Evolutionary conservation across 2,888 invertebrate genomes (phyloP).

Genomic region (Nemotelus pantherinus): DNA sequence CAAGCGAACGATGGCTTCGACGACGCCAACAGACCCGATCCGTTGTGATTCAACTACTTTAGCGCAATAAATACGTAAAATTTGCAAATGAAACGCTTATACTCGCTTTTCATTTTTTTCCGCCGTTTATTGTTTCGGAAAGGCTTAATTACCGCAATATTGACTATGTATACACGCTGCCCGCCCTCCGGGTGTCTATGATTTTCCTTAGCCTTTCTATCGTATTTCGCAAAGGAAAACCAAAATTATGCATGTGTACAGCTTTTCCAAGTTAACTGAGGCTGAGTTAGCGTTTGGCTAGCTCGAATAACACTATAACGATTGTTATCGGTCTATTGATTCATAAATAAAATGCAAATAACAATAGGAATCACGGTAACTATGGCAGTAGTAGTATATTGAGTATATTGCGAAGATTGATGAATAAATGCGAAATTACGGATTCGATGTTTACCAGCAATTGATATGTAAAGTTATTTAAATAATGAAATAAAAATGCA

Average conservation of each 20-base stretch:
- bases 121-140: conserved; percentile 32
- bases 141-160: conserved; percentile 24
- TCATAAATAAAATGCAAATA: not conserved
- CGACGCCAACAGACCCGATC: conserved; percentile 1
- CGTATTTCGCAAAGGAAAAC: not conserved
- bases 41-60: conserved; percentile 1
- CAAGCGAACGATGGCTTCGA: conserved; percentile 16
- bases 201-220: conserved; percentile 27
- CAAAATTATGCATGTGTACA: not conserved
- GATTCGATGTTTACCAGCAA: too few relatives aligned
- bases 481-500: too few relatives aligned
- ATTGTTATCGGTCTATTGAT: conserved; percentile 17
- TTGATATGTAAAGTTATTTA: too few relatives aligned
- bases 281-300: too few relatives aligned
- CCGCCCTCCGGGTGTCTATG: not conserved
- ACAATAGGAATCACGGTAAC: not conserved
- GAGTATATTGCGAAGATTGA: not conserved
- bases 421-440: too few relatives aligned
- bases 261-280: too few relatives aligned
- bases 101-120: conserved; percentile 23
- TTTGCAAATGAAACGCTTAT: conserved; percentile 36
- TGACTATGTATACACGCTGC: not conserved
- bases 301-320: too few relatives aligned
- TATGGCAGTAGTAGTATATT: not conserved
- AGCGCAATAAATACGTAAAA: not conserved